These are phyloP conservation scores for Parnassius glacialis DNA, from an alignment of 2,888 invertebrate species.

Conservation along the genomic window DNA sequence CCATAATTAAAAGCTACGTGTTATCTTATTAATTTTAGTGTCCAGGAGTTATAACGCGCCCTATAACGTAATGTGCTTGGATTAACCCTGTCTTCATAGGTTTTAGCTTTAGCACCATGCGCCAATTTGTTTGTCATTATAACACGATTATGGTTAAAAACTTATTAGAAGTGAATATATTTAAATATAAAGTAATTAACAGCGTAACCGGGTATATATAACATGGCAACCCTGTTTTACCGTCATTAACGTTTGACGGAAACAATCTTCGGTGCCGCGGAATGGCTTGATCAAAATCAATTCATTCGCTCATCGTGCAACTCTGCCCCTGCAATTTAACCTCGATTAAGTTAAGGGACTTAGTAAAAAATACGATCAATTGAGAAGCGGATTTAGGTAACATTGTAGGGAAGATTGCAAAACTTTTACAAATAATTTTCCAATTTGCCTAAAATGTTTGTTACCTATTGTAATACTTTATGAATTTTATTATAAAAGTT, in stretches of 20 bases:
- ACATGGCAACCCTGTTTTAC: background rate
- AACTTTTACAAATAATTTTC: conserved; percentile 16
- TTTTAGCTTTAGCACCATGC: too few relatives aligned
- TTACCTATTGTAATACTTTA: background rate
- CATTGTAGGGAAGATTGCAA: conserved; percentile 18
- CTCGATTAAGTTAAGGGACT: conserved; percentile 23
- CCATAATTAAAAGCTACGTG: too few relatives aligned
- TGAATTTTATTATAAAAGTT: background rate
- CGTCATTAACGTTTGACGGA: conserved; percentile 1
- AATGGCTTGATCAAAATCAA: conserved; percentile 21
- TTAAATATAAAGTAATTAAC: too few relatives aligned
- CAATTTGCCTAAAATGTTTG: background rate
- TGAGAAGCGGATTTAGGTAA: conserved; percentile 13
- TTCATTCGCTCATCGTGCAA: conserved; percentile 20
- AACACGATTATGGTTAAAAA: too few relatives aligned
- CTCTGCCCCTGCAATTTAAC: conserved; percentile 25
- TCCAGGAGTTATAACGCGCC: too few relatives aligned
- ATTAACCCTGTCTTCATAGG: too few relatives aligned
- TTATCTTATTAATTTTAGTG: too few relatives aligned
- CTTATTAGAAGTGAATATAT: too few relatives aligned
- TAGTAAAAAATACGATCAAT: conserved; percentile 19
- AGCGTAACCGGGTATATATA: background rate
- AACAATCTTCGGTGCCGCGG: conserved; percentile 1
- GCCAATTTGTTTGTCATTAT: too few relatives aligned
- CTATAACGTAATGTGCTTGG: too few relatives aligned